Conservation (phyloP, 2,888 invertebrate genomes). For the Erebia epiphron region DNA sequence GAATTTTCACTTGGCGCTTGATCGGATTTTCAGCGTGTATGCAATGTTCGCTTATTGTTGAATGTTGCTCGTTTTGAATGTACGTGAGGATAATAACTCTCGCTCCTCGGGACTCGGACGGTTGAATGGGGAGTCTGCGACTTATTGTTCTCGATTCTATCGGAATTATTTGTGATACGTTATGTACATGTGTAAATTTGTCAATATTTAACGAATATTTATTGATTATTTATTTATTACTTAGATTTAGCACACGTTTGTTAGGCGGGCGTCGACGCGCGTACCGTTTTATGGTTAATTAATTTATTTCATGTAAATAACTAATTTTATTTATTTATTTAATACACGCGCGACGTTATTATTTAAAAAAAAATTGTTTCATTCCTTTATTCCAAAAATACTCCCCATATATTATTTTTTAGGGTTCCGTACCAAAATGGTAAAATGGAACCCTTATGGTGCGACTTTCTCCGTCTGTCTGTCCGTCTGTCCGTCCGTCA, state of each 20-base stretch:
- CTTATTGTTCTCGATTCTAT: slow-evolving; percentile 67
- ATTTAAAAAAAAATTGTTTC: slow-evolving; percentile 54
- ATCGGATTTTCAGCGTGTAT: slow-evolving; percentile 30
- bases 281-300: slow-evolving; percentile 40
- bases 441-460: too few relatives aligned
- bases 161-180: slow-evolving; percentile 43
- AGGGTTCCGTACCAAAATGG: too few relatives aligned
- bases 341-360: slow-evolving; percentile 70
- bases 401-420: slow-evolving; percentile 38
- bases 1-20: slow-evolving; percentile 56
- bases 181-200: slow-evolving; percentile 45
- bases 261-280: slow-evolving; percentile 45
- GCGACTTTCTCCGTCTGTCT: too few relatives aligned
- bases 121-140: slow-evolving; percentile 63
- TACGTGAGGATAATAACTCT: slow-evolving; percentile 73
- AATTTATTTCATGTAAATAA: slow-evolving; percentile 64
- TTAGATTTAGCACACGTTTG: slow-evolving; percentile 32
- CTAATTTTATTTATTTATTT: slow-evolving; percentile 56
- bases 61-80: slow-evolving; percentile 46
- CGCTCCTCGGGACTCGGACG: slow-evolving; percentile 54
- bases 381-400: slow-evolving; percentile 48
- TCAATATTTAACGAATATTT: slow-evolving; percentile 49
- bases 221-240: slow-evolving; percentile 34
- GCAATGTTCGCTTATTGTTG: slow-evolving; percentile 36
- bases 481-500: too few relatives aligned